Evolutionary conservation across 2,113 vertebrate genomes (phyloP), one percentile per base, ranked within the genome.

Genomic region (Saccopteryx leptura): DNA sequence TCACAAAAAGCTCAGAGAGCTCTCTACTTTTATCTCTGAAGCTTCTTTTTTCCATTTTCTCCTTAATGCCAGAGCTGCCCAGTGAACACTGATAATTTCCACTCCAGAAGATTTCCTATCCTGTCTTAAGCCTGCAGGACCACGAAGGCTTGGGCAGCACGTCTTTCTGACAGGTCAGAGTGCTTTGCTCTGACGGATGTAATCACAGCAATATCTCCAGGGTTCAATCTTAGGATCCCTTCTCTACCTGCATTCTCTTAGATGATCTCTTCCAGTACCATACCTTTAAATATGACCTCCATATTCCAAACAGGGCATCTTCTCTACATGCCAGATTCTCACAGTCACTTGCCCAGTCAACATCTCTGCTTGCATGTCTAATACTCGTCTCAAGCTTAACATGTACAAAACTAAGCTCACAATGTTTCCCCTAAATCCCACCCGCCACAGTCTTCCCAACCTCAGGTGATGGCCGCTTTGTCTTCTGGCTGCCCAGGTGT

Each of bases 181-280:
- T 88, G 48, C 81, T 96, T 87, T 68, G 52, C 87, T 89, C 76
- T 61, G 66, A n/a, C 72, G 74, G 74, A 94, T 72, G 71, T 88
- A 60, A 93, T 81, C 71, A 66, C 8, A 92, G n/a, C 33, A 61
- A 31, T 23, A 24, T 71, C 83, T 88, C 26, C 24, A 23, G 54
- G 14, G 72, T 39, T 78, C 69, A 31, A 58, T 9, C 7, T 56
- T 81, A n/a, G 6, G 19, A 58, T 80, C 10, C 65, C 83, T 95
- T 91, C 39, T 61, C 28, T 78, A 39, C 26, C 58, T 93, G 11
- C 4, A 28, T 54, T 84, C 10, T 85, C 50, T 33, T 90, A 61
- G 33, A 54, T 79, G 63, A 61, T 91, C 88, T 88, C 68, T 72
- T 63, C 48, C 17, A 50, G 19, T 24, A 69, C 39, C n/a, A 13